phyloP scores from a whole-genome alignment of 92 coral and sea anemone genomes.

The Epizoanthus scotinus region DNA sequence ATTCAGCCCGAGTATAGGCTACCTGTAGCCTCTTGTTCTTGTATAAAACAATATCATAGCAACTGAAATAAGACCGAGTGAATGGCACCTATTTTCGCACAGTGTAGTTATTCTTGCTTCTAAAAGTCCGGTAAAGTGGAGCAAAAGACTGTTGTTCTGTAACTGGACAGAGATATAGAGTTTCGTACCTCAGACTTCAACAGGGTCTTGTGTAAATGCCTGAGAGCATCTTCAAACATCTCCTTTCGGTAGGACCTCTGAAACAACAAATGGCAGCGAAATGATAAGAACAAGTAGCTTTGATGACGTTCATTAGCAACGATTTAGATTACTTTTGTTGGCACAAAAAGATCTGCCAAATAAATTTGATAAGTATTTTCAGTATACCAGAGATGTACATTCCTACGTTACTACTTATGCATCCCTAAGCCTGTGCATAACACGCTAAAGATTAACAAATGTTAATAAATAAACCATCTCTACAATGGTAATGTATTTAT shows the following conservation, averaged over 20 bases:
- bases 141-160: neutral
- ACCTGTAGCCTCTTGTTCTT: too few species aligned
- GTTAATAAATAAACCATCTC: too few species aligned
- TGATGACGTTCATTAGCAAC: neutral
- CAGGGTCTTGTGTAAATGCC: constrained; percentile 78
- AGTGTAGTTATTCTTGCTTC: neutral
- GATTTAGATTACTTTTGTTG: too few species aligned
- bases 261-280: constrained; percentile 23
- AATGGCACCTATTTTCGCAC: neutral
- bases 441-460: too few species aligned
- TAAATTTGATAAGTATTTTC: too few species aligned
- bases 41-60: neutral
- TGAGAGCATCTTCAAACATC: constrained; percentile 82
- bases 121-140: too few species aligned
- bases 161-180: neutral
- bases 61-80: neutral
- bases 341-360: neutral
- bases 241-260: constrained; percentile 94
- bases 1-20: too few species aligned
- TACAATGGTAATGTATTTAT: too few species aligned
- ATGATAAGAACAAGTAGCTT: neutral
- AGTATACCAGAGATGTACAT: too few species aligned
- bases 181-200: constrained; percentile 82
- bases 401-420: too few species aligned
- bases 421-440: too few species aligned